Evolutionary conservation across 2,113 vertebrate genomes (phyloP).

Genomic region (Heterotilapia buettikoferi): DNA sequence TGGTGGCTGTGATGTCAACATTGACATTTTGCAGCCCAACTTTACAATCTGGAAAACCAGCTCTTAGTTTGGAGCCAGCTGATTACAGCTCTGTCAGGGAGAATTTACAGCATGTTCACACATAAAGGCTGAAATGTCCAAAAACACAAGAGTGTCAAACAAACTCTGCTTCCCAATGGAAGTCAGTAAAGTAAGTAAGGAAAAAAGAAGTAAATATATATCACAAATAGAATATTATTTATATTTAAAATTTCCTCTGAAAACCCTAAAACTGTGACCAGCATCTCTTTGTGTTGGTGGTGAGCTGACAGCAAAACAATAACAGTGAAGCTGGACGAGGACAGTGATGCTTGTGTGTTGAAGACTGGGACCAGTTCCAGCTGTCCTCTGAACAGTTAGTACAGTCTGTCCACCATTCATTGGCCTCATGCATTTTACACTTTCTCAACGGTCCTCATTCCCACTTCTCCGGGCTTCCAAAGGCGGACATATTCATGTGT

Average conservation of each 20-base stretch:
- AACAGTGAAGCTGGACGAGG: background rate
- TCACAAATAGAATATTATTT: constrained; percentile 54
- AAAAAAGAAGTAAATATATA: constrained; percentile 26
- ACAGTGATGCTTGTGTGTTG: background rate
- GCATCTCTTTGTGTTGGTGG: background rate
- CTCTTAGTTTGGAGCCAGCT: background rate
- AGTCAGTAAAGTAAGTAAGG: constrained; percentile 32
- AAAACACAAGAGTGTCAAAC: constrained; percentile 1
- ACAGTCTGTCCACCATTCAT: background rate
- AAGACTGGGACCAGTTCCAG: constrained; percentile 3
- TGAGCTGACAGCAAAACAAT: background rate
- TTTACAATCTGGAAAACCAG: background rate
- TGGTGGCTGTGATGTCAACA: background rate
- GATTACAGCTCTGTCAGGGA: background rate
- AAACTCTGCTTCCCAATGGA: background rate
- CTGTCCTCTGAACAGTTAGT: background rate
- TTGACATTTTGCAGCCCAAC: background rate
- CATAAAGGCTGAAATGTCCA: constrained; percentile 1
- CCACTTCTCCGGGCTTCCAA: background rate
- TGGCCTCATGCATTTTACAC: background rate
- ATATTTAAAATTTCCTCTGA: constrained; percentile 46
- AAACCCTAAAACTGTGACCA: constrained; percentile 15
- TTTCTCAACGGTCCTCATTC: background rate
- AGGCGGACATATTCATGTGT: background rate
- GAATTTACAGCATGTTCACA: background rate